A percentile compares a stretch with the other conserved stretches of the same genome.
Conservation (phyloP, 2,797 vertebrate genomes). For the Monodelphis domestica region DNA sequence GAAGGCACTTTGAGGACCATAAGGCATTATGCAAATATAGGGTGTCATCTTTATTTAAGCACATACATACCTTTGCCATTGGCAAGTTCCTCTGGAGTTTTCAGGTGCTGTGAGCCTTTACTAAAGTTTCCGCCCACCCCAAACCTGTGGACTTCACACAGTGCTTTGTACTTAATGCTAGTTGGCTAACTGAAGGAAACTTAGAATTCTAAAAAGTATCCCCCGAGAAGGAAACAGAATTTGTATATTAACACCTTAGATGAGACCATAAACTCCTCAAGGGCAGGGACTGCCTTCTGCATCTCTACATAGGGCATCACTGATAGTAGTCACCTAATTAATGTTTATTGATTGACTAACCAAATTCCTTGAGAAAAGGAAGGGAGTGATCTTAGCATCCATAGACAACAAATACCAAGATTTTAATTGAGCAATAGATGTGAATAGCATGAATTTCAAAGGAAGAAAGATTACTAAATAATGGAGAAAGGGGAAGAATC, state of each 20-base stretch:
- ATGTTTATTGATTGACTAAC: neutral
- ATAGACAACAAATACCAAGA: neutral
- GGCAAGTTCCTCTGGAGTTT: neutral
- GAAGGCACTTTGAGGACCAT: neutral
- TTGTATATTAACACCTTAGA: neutral
- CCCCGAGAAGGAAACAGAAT: neutral
- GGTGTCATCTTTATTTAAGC: neutral
- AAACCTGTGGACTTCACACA: neutral
- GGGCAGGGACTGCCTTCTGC: neutral
- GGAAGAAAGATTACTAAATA: neutral
- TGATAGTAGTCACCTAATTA: neutral
- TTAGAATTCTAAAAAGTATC: neutral
- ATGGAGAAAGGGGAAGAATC: neutral
- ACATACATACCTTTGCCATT: neutral
- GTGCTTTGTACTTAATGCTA: neutral
- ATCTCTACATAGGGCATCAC: neutral
- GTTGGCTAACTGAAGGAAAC: neutral
- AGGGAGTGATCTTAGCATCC: neutral
- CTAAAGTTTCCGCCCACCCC: neutral
- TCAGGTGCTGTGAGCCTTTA: neutral
- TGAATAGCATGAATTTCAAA: neutral
- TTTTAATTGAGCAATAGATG: neutral
- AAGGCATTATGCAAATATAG: neutral
- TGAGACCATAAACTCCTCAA: neutral
- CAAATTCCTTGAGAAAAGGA: neutral